A percentile compares a stretch with the other conserved stretches of the same genome.
Conservation (phyloP, 2,888 invertebrate genomes). For the Drosophila mimetica region DNA sequence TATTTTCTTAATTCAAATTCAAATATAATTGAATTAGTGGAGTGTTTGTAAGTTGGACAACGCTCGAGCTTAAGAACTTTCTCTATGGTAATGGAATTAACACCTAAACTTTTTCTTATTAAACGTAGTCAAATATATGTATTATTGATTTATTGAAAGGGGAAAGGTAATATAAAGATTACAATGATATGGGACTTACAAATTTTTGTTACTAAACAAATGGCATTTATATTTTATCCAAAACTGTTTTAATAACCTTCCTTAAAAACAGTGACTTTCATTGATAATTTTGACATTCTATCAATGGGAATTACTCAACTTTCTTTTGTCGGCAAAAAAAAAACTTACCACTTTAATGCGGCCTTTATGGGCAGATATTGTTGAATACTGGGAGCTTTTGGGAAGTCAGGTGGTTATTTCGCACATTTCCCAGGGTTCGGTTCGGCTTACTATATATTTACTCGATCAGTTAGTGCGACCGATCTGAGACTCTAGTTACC, state of each 20-base stretch:
- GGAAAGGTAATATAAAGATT: background rate
- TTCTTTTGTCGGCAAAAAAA: conserved; percentile 17
- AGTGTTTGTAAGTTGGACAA: background rate
- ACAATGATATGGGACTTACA: background rate
- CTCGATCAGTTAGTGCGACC: conserved; percentile 31
- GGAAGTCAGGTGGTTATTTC: conserved; percentile 35
- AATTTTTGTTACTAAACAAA: background rate
- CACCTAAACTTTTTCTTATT: background rate
- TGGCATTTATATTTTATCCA: background rate
- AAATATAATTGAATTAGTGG: background rate
- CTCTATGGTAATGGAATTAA: conserved; percentile 10
- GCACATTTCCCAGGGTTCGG: conserved; percentile 25
- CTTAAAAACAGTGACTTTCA: background rate
- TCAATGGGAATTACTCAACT: conserved; percentile 21
- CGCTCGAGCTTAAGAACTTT: background rate
- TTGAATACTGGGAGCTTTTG: conserved; percentile 17
- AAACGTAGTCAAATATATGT: too few relatives aligned
- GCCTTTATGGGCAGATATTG: background rate
- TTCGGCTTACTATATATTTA: conserved; percentile 6
- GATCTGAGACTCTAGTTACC: conserved; percentile 7
- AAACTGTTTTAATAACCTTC: background rate
- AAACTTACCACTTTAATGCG: conserved; percentile 23
- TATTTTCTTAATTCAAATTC: too few relatives aligned
- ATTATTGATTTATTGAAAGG: background rate
- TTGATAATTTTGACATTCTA: conserved; percentile 15